These are phyloP conservation scores for Iphiclides podalirius DNA, from an alignment of 2,888 invertebrate species.

Conservation along the genomic window DNA sequence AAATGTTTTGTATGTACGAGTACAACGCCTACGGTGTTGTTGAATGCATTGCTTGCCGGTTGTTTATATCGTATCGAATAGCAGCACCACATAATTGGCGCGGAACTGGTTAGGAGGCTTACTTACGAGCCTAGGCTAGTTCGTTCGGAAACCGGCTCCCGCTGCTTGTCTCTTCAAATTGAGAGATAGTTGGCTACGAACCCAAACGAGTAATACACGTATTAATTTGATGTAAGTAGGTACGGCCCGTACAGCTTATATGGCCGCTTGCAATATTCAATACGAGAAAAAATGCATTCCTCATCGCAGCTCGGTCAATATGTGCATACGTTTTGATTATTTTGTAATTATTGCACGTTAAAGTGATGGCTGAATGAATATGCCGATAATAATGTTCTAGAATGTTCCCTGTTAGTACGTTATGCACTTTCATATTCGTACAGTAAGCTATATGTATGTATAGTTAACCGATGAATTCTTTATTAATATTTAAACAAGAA, in stretches of 20 bases:
- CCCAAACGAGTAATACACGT: slow-evolving; percentile 15
- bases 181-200: slow-evolving; percentile 46
- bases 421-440: slow-evolving; percentile 6
- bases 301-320: neutral
- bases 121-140: slow-evolving; percentile 31
- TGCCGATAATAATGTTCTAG: slow-evolving; percentile 22
- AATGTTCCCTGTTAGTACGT: too few relatives aligned
- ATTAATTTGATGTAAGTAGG: slow-evolving; percentile 23
- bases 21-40: slow-evolving; percentile 31
- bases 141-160: slow-evolving; percentile 50
- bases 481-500: too few relatives aligned
- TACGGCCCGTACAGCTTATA: slow-evolving; percentile 9
- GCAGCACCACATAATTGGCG: slow-evolving; percentile 48
- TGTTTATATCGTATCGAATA: slow-evolving; percentile 47
- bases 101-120: slow-evolving; percentile 36
- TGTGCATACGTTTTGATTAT: neutral
- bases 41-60: slow-evolving; percentile 45
- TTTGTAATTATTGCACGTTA: slow-evolving; percentile 4
- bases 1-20: slow-evolving; percentile 27
- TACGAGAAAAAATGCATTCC: slow-evolving; percentile 1
- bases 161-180: slow-evolving; percentile 45
- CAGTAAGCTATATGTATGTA: too few relatives aligned
- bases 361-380: slow-evolving; percentile 1
- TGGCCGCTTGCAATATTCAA: slow-evolving; percentile 8
- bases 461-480: too few relatives aligned